Evolutionary conservation across 2,888 invertebrate genomes (phyloP).

Genomic region (Limnephilus marmoratus): DNA sequence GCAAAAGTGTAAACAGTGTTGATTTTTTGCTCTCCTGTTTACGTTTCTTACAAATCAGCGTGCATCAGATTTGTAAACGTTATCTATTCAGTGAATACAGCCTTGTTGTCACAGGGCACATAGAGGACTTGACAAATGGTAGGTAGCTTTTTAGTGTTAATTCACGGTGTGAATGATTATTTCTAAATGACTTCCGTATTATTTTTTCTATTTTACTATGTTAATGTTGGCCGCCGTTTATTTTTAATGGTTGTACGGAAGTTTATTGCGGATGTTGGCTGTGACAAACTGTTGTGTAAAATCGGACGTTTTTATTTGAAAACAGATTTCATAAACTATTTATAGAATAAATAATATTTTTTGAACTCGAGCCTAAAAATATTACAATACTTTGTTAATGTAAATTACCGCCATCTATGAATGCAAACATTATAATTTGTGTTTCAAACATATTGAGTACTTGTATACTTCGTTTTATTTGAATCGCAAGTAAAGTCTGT

Average conservation of each 20-base stretch:
- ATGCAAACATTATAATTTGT: no score
- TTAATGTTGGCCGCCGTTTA: background rate
- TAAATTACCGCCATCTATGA: background rate
- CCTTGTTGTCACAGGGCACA: background rate
- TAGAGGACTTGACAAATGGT: no score
- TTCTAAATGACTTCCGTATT: background rate
- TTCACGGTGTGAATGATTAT: background rate
- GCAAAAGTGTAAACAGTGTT: no score
- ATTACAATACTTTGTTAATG: background rate
- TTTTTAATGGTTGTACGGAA: background rate
- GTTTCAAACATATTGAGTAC: no score
- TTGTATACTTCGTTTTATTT: no score
- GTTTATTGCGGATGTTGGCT: background rate
- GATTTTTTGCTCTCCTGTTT: no score
- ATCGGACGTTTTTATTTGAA: background rate
- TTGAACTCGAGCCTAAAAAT: background rate
- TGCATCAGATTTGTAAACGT: no score
- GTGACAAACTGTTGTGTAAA: background rate
- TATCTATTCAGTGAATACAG: no score
- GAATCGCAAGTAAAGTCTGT: no score
- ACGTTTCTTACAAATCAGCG: no score
- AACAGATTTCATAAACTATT: background rate
- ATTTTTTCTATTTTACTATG: background rate
- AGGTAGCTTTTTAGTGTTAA: background rate
- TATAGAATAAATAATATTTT: no score